phyloP scores from a whole-genome alignment of 2,797 vertebrate species.

The Coccyzus lansbergi region DNA sequence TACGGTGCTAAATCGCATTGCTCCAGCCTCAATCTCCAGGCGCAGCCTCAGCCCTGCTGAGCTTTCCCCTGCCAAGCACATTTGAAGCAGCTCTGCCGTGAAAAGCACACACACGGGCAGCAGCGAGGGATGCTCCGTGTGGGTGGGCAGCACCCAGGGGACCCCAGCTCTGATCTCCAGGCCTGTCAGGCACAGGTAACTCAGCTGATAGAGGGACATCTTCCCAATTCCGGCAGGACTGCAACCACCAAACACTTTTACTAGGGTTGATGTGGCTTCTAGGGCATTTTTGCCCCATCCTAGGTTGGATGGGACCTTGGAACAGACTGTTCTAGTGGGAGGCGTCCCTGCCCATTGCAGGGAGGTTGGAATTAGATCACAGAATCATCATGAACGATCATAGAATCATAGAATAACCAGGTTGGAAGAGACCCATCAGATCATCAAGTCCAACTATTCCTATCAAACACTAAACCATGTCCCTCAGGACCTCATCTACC shows the following conservation, averaged over 20 bases:
- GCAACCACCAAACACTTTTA: background rate
- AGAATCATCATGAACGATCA: too few species aligned
- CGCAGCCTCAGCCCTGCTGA: background rate
- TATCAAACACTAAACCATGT: too few species aligned
- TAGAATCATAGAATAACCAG: too few species aligned
- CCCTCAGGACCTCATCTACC: too few species aligned
- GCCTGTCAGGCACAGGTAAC: background rate
- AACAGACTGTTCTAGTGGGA: too few species aligned
- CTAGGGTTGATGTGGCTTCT: background rate
- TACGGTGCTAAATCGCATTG: background rate
- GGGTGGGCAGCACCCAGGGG: background rate
- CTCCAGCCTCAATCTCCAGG: background rate
- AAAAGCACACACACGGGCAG: background rate
- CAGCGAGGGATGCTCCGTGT: rapidly evolving
- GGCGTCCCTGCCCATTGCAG: too few species aligned
- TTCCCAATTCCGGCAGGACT: background rate
- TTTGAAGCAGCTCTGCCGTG: background rate
- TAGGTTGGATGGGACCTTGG: too few species aligned
- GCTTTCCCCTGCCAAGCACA: background rate
- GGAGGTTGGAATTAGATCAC: too few species aligned
- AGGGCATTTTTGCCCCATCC: too few species aligned
- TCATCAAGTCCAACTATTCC: too few species aligned
- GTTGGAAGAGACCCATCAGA: too few species aligned
- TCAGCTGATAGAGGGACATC: background rate
- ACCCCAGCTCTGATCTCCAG: background rate